A percentile compares a stretch with the other conserved stretches of the same genome.
These are phyloP conservation scores for Tromatobia lineatoria DNA, from an alignment of 2,888 invertebrate species.

Conservation along the genomic window DNA sequence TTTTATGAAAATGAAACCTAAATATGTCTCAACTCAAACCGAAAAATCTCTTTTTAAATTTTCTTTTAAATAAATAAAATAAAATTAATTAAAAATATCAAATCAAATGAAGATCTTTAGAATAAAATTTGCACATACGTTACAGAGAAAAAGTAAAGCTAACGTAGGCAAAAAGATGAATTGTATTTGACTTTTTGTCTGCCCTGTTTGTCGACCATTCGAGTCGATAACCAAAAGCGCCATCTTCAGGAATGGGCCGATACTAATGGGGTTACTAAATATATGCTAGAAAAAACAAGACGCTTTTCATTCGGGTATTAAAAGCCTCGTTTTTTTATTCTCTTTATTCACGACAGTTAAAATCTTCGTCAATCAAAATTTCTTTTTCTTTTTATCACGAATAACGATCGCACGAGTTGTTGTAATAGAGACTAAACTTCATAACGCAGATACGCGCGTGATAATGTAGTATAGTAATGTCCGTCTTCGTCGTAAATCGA, in stretches of 20 bases:
- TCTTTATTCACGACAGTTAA: slow-evolving; percentile 58
- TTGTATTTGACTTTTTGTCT: no score
- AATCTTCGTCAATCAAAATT: slow-evolving; percentile 47
- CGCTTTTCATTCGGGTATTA: slow-evolving; percentile 49
- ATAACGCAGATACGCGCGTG: slow-evolving; percentile 42
- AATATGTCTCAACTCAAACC: no score
- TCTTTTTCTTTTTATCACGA: slow-evolving; percentile 39
- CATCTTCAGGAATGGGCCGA: neutral
- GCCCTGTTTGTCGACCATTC: neutral
- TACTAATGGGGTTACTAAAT: neutral
- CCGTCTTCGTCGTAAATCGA: slow-evolving; percentile 53
- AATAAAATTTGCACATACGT: no score
- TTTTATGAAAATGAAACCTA: no score
- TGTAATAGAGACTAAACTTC: slow-evolving; percentile 41
- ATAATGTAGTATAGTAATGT: slow-evolving; percentile 17
- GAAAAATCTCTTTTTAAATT: no score
- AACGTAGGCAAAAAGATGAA: no score
- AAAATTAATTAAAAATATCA: no score
- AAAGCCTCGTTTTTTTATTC: slow-evolving; percentile 64
- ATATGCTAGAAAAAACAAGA: slow-evolving; percentile 1
- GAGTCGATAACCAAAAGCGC: neutral
- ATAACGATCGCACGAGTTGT: slow-evolving; percentile 49
- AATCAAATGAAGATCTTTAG: no score
- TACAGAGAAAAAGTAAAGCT: no score
- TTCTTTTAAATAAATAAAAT: no score